These are phyloP conservation scores for Pluvialis apricaria DNA, from an alignment of 2,113 vertebrate species.

Conservation along the genomic window DNA sequence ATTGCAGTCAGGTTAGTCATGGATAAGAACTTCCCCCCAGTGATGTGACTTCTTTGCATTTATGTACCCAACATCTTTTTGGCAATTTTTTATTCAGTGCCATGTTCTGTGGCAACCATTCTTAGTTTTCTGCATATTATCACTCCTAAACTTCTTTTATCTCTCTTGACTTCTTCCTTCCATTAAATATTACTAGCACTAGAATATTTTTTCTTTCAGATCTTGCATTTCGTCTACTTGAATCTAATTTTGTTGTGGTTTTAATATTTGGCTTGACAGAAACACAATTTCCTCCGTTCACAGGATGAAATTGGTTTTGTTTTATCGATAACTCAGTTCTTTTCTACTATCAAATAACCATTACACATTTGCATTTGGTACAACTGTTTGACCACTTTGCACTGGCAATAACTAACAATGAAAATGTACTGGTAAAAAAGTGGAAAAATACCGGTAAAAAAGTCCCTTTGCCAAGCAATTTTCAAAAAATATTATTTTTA, in stretches of 20 bases:
- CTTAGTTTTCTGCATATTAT: conserved; percentile 43
- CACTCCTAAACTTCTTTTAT: conserved; percentile 38
- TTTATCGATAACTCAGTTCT: conserved; percentile 35
- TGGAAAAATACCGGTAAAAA: background rate
- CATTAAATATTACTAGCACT: conserved; percentile 42
- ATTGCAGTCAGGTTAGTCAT: conserved; percentile 1
- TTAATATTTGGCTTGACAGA: conserved; percentile 46
- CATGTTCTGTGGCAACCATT: conserved; percentile 15
- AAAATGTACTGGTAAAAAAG: background rate
- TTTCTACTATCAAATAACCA: background rate
- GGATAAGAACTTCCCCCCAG: background rate
- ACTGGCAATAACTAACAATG: background rate
- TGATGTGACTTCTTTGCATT: background rate
- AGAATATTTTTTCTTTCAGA: conserved; percentile 47
- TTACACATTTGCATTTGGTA: background rate
- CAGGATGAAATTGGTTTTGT: conserved; percentile 21
- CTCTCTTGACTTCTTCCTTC: conserved; percentile 33
- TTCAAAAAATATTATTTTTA: background rate
- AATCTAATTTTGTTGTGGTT: conserved; percentile 43
- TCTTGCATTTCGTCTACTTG: conserved; percentile 40
- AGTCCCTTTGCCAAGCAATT: background rate
- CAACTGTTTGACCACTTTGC: background rate
- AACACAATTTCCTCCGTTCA: conserved; percentile 9
- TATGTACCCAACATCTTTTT: conserved; percentile 10
- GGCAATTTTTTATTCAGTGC: conserved; percentile 12